Evolutionary conservation across 53 echinoderm and acorn worm genomes (phyloP).

Genomic region (Pentamera pediparva): DNA sequence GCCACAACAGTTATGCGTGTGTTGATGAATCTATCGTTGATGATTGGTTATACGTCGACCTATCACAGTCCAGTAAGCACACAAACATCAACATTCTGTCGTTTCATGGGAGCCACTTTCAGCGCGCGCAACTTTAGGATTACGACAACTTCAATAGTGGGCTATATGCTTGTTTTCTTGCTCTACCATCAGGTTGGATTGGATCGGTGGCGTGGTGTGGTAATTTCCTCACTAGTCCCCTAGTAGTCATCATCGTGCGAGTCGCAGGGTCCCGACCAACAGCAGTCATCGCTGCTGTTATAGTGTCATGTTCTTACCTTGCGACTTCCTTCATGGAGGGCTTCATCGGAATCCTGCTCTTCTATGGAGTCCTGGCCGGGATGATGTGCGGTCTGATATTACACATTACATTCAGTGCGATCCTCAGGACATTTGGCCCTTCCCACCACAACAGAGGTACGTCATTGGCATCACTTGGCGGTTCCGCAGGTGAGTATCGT

Average conservation of each 20-base stretch:
- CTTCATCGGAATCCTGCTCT: constrained; percentile 2
- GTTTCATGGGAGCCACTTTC: no score
- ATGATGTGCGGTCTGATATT: background rate
- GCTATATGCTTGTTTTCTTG: no score
- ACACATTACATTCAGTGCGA: background rate
- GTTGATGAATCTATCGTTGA: no score
- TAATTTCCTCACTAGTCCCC: background rate
- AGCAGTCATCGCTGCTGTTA: background rate
- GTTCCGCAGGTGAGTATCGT: background rate
- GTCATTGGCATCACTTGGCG: background rate
- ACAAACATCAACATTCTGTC: no score
- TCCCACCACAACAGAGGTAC: background rate
- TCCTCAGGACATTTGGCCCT: background rate
- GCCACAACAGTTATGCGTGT: no score
- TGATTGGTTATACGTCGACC: no score
- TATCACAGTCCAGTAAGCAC: no score
- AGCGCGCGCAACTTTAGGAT: no score
- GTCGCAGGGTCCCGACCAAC: background rate
- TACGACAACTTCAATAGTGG: no score
- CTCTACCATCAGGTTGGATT: constrained; percentile 13
- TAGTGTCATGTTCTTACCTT: background rate
- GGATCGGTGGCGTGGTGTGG: background rate
- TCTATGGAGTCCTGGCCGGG: background rate
- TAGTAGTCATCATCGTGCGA: background rate
- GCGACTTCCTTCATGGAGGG: background rate